Evolutionary conservation across 2,888 invertebrate species (phyloP).

Genomic region (Drosophila setosimentum): DNA sequence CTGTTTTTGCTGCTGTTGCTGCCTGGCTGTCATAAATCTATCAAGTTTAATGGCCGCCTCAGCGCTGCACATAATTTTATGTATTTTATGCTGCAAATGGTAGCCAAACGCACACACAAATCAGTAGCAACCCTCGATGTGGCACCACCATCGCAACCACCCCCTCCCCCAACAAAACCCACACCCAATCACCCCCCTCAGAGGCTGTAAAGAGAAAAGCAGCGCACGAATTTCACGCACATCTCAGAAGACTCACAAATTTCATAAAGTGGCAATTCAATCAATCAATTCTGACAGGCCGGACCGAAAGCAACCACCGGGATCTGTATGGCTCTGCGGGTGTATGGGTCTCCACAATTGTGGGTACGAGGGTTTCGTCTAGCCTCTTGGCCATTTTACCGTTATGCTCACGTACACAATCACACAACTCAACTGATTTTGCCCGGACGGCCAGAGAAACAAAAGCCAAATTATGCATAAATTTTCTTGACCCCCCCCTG

Average conservation of each 20-base stretch:
- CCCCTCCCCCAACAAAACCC: slow-evolving; percentile 14
- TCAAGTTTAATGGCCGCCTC: slow-evolving; percentile 84
- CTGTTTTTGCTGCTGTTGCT: slow-evolving; percentile 31
- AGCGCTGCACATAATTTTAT: slow-evolving; percentile 84
- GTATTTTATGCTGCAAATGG: slow-evolving; percentile 82
- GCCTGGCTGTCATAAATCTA: slow-evolving; percentile 83
- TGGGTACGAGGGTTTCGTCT: slow-evolving; percentile 28
- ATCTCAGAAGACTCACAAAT: slow-evolving; percentile 85
- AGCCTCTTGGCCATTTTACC: slow-evolving; percentile 65
- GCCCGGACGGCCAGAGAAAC: slow-evolving; percentile 32
- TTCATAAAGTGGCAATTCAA: slow-evolving; percentile 85
- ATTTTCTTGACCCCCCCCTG: slow-evolving; percentile 47
- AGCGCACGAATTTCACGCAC: slow-evolving; percentile 77
- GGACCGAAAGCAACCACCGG: slow-evolving; percentile 46
- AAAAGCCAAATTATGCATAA: slow-evolving; percentile 69
- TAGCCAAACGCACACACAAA: slow-evolving; percentile 66
- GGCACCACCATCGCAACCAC: slow-evolving; percentile 23
- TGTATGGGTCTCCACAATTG: slow-evolving; percentile 8
- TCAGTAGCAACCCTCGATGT: slow-evolving; percentile 69
- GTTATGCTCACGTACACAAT: slow-evolving; percentile 83
- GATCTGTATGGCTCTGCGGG: neutral
- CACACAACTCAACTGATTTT: slow-evolving; percentile 77
- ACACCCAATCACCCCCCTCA: slow-evolving; percentile 9
- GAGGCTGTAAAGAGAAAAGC: slow-evolving; percentile 4
- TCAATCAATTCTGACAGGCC: slow-evolving; percentile 84